Conservation (phyloP, 1,140 invertebrate genomes). For the Pseudomyrmex sp. region DNA sequence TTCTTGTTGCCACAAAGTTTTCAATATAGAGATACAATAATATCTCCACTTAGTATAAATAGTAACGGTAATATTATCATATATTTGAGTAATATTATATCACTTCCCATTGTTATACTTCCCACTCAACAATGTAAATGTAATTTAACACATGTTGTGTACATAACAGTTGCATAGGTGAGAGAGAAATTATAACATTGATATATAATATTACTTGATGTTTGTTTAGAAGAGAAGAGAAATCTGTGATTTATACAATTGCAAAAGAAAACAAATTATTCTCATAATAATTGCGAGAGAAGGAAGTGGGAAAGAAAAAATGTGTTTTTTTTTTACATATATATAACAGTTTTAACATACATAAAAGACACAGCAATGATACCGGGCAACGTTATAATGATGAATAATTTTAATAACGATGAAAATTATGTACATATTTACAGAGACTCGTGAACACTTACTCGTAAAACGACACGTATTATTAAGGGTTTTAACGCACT, state of each 20-base stretch:
- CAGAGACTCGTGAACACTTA: slow-evolving; percentile 68
- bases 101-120: no score
- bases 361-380: not conserved
- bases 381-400: slow-evolving; percentile 64
- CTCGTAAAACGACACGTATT: slow-evolving; percentile 61
- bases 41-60: no score
- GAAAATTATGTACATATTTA: slow-evolving; percentile 79
- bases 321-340: no score
- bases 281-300: not conserved
- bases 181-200: no score
- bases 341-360: not conserved
- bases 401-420: slow-evolving; percentile 78
- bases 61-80: no score
- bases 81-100: no score
- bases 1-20: not conserved
- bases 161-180: no score
- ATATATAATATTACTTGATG: no score
- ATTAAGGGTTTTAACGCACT: slow-evolving; percentile 55
- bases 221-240: not conserved
- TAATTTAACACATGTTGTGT: not conserved
- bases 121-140: not conserved
- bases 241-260: not conserved
- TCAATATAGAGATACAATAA: no score
- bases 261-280: not conserved
- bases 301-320: no score